Evolutionary conservation across 2,797 vertebrate species (phyloP).

Genomic region (Parauchenoglanis punctatus): DNA sequence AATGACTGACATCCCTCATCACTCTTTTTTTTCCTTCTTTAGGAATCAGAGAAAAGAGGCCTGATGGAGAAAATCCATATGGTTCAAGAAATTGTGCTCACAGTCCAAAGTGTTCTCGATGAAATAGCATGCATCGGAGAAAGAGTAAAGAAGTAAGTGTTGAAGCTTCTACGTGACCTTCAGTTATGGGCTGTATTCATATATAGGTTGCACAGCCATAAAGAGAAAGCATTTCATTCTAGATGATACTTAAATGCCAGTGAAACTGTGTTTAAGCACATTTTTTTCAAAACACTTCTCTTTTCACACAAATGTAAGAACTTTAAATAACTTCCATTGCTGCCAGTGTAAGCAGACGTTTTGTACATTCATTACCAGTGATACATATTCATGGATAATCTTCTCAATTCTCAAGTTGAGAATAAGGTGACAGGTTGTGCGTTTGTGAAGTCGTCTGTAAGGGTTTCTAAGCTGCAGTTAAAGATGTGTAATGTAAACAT

Average conservation of each 20-base stretch:
- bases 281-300: not conserved
- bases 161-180: conserved; percentile 26
- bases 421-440: conserved; percentile 3
- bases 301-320: conserved; percentile 19
- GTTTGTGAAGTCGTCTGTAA: not conserved
- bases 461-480: conserved; percentile 11
- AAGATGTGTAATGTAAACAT: conserved; percentile 7
- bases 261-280: not conserved
- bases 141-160: conserved; percentile 92
- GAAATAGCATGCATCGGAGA: conserved; percentile 90
- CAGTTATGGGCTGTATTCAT: not conserved
- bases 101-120: conserved; percentile 88
- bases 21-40: conserved; percentile 64
- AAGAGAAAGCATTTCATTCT: not conserved
- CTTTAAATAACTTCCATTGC: conserved; percentile 9
- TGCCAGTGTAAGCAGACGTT: not conserved
- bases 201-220: not conserved
- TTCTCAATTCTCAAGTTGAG: conserved; percentile 11
- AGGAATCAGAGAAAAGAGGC: conserved; percentile 93
- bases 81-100: conserved; percentile 94
- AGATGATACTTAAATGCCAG: not conserved
- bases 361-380: conserved; percentile 17
- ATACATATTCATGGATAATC: not conserved
- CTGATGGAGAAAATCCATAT: conserved; percentile 95
- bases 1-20: conserved; percentile 72